Percentiles rank a stretch among this genome's conserved stretches.
These are phyloP conservation scores for Otolemur garnettii DNA, from an alignment of 2,113 vertebrate species.

Conservation along the genomic window DNA sequence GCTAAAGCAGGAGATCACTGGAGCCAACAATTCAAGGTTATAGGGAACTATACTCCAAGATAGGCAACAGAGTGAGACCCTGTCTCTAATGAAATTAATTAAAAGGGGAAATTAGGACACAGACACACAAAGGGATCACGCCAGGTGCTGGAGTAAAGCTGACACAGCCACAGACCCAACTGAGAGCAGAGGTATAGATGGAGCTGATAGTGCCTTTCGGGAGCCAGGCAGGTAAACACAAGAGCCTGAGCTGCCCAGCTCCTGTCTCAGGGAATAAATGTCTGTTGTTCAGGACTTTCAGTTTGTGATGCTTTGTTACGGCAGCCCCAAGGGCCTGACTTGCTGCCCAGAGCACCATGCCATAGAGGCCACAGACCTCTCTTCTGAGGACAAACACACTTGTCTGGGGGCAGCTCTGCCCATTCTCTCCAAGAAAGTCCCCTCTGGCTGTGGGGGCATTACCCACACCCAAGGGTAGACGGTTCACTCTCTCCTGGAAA, in stretches of 20 bases:
- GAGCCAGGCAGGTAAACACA: too few relatives aligned
- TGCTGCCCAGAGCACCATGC: accelerated
- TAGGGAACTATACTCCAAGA: not conserved
- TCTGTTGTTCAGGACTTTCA: not conserved
- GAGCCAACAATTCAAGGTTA: too few relatives aligned
- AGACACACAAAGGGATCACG: too few relatives aligned
- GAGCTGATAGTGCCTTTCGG: not conserved
- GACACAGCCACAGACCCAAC: not conserved
- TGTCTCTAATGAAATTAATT: not conserved
- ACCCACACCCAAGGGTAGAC: not conserved
- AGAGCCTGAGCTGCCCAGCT: too few relatives aligned
- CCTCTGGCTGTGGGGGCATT: too few relatives aligned
- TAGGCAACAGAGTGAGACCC: not conserved
- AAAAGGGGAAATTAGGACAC: not conserved
- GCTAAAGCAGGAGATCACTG: not conserved
- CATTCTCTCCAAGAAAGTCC: not conserved
- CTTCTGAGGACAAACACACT: not conserved
- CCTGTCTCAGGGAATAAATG: too few relatives aligned
- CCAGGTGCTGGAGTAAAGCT: not conserved
- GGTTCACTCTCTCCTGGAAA: not conserved
- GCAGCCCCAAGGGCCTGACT: not conserved
- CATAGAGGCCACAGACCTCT: too few relatives aligned
- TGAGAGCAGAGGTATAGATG: not conserved
- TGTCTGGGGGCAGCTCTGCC: not conserved
- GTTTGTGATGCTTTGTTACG: not conserved